Base-by-base conservation (phyloP, 2,113 vertebrate genomes). In the Lethenteron camtschaticum region DNA sequence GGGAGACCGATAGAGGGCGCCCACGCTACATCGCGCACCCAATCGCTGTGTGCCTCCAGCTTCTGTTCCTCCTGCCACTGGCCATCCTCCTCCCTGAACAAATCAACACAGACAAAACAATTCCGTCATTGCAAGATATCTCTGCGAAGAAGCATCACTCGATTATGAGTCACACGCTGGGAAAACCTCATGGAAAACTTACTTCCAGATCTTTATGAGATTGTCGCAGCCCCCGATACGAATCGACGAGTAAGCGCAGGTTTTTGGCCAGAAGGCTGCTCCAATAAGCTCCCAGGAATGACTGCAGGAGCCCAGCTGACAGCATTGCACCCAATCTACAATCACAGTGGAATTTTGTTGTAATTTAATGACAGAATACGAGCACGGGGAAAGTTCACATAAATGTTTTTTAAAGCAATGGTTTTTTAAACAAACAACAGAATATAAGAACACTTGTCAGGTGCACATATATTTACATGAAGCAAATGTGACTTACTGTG, bases 151-250 rank as follows among this genome's bases (percentile, higher is more conserved):
- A 5, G 41, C 41, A 4, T 41, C 41, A 41, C 41, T 41, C 41
- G 41, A 41, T 41, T 6, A 41, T 41, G 41, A 41, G 41, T 41
- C 41, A 41, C 41, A 41, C 41, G 6, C 41, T 41, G 41, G 41
- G 24, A 9, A 66, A 11, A 55, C 9, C 2, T 2, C 55, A 2
- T 55, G 56, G 7, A 8, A 56, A 59, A 77, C 87, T 81, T 78
- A 96, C 94, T 88, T 95, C 94, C 94, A 97, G 58, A 96, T 85
- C 75, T 96, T 99, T 73, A 96, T 86, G 58, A 99, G 83, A 79
- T 96, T 99, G 82, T 97, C 94, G 14, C 94, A 99, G 78, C 94
- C 94, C 92, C 94, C 0, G 94, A 99, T 1, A 92, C 94, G 70
- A 99, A 97, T 74, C 89, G 83, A 73, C 96, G 96, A 78, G 90